Conservation (phyloP, 1,140 invertebrate genomes). For the Wiebesia pumilae region DNA sequence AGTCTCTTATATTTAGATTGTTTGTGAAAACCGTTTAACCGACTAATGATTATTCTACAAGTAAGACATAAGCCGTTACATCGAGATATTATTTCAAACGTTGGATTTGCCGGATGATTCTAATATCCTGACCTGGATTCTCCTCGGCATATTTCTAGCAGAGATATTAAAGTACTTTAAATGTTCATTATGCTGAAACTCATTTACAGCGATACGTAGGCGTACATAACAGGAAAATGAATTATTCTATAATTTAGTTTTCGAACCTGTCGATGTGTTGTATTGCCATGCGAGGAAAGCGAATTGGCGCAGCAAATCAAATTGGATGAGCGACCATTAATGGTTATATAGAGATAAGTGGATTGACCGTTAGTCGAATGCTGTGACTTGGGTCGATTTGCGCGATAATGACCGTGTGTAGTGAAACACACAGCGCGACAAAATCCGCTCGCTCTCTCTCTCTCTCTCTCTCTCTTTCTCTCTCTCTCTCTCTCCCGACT, state of each 20-base stretch:
- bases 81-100: no score
- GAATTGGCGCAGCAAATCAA: not conserved
- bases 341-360: constrained; percentile 6
- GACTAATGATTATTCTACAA: no score
- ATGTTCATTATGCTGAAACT: no score
- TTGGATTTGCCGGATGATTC: no score
- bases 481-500: not conserved
- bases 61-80: no score
- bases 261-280: not conserved
- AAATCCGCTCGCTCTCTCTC: not conserved
- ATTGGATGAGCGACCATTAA: not conserved
- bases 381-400: not conserved
- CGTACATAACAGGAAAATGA: not conserved
- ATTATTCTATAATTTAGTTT: not conserved
- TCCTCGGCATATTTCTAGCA: no score
- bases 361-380: constrained; percentile 28
- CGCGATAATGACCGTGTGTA: not conserved
- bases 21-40: no score
- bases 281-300: not conserved
- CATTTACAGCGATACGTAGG: no score
- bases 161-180: no score
- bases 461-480: not conserved
- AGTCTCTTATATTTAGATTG: no score
- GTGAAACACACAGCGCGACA: not conserved
- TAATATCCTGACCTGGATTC: no score